Percentiles rank a stretch among this genome's conserved stretches.
These are phyloP conservation scores for Lepidocolaptes lacrymiger DNA, from an alignment of 2,797 vertebrate genomes.

Conservation along the genomic window DNA sequence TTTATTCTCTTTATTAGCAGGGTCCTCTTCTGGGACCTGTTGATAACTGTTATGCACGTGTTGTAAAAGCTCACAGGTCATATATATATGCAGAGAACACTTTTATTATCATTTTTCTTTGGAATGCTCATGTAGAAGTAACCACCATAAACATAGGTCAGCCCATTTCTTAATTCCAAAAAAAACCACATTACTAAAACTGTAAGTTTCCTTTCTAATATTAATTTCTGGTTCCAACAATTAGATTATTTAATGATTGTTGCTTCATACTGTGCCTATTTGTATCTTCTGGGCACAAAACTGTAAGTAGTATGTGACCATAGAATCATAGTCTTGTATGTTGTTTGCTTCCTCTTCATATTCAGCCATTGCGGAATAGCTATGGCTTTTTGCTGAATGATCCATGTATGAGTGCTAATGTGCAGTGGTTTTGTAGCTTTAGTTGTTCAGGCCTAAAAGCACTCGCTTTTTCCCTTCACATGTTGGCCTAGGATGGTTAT, in stretches of 20 bases:
- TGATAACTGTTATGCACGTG: not conserved
- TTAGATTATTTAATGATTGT: not conserved
- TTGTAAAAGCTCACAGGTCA: not conserved
- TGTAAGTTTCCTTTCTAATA: not conserved
- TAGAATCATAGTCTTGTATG: not conserved
- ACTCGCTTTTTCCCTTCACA: rapidly evolving
- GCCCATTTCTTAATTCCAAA: not conserved
- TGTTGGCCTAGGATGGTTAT: not conserved
- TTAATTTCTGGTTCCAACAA: not conserved
- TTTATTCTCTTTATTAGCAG: not conserved
- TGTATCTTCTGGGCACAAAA: not conserved
- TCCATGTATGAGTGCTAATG: not conserved
- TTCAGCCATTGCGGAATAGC: not conserved
- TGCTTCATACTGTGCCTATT: not conserved
- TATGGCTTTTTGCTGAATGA: not conserved
- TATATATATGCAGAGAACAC: not conserved
- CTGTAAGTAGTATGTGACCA: not conserved
- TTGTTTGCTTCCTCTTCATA: not conserved
- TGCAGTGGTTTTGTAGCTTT: not conserved
- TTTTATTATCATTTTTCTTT: not conserved
- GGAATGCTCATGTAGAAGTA: not conserved
- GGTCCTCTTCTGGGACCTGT: not conserved
- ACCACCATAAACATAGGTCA: not conserved
- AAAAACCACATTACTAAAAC: not conserved
- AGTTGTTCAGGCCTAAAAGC: not conserved